Base-by-base conservation (phyloP, 2,888 invertebrate species). In the Carabus problematicus region DNA sequence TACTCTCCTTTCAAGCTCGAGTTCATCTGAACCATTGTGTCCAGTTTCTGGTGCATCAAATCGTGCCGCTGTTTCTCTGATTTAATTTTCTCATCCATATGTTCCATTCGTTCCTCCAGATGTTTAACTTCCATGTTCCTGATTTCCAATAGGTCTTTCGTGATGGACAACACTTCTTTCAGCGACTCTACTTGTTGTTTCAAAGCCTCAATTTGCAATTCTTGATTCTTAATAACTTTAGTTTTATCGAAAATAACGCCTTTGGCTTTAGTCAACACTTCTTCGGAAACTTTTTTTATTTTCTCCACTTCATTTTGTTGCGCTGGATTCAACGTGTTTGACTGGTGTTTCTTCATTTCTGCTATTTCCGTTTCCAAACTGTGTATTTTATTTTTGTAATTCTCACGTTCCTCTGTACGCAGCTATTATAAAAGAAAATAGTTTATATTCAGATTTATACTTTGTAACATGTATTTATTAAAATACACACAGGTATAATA, bases 141-240 rank as follows among this genome's bases (percentile, higher is more conserved):
- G 56, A 94, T 91, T 75, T 91, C 89, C 18, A 94, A 80, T 76
- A 94, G 82, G 74, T 93, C 92, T 78, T 92, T 93, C 1, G 93
- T 93, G 70, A 94, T 92, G 8, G 85, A 81, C n/a, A 92, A 88
- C 54, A 94, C 93, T 77, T 94, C 93, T 78, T 92, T 93, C 41
- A 93, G 82, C 0, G 93, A 91, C 49, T 86, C 84, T 7, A 92
- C 90, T 80, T 94, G 92, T 7, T 87, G 86, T 39, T 83, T 86
- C 58, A 91, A 80, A 0, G 92, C 92, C 70, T 87, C 86, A 64
- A 93, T 91, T 80, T 93, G 92, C 73, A 91, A 84, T 77, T 93
- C 93, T 77, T 93, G 91, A 78, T 91, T 91, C 77, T 89, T 89
- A 72, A 90, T 89, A 75, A 89, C 85, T 82, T 91, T 91, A 0